Base-by-base conservation (phyloP, 2,888 invertebrate species). In the Calliphora vomitoria region DNA sequence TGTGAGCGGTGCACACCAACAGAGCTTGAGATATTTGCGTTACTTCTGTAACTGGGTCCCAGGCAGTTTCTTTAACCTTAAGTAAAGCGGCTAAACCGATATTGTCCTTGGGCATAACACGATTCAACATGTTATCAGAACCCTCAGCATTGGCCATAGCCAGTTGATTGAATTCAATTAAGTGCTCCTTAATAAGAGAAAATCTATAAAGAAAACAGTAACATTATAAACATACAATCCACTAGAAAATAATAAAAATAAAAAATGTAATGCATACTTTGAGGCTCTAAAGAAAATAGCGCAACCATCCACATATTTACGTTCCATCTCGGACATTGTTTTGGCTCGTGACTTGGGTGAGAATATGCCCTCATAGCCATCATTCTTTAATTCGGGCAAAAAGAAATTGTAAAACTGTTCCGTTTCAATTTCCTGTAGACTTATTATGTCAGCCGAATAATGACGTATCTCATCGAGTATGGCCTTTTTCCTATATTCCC, bases 71-170 rank as follows among this genome's bases (percentile, higher is more conserved):
- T 92, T 98, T 98, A 62, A 99, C 98, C 94, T 98, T 98, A 81
- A 99, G 95, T 89, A 99, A 95, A 6, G 99, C 99, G 20, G 98
- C 99, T 89, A 99, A 94, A 6, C 99, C 99, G 91, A 99, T 99
- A 95, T 99, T 99, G 94, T 99, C 99, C 93, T 99, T 99, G 78
- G 99, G 99, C 99, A 99, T 99, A 71, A 99, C 99, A 90, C 99
- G 95, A 94, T 99, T 99, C 91, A 99, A 94, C 99, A 99, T 99
- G 94, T 99, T 98, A 93, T 99, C 99, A 68, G 98, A 98, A 69
- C 99, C 99, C 92, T 99, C 98, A 31, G 99, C 98, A 94, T 98
- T 99, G 35, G 98, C 98, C 98, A 99, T 99, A 35, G 99, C 99
- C 91, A 99, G 95, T 95, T 99, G 98, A 94, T 99, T 99, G 95